Conservation (phyloP, 2,797 vertebrate genomes). For the Pagetopsis macropterus region DNA sequence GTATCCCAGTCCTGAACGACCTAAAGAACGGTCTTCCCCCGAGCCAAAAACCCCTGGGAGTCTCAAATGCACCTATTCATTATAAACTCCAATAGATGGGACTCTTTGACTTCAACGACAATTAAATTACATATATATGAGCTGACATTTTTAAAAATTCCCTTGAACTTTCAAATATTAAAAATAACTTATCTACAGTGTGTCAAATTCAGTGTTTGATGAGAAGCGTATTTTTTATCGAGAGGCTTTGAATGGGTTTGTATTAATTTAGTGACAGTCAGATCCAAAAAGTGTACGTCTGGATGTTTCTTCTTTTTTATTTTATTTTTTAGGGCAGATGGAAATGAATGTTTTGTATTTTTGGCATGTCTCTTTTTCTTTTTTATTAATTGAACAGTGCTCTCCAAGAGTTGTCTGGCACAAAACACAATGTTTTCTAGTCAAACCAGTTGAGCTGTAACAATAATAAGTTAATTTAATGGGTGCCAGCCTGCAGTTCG, state of each 20-base stretch:
- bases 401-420: slow-evolving; percentile 36
- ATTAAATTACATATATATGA: slow-evolving; percentile 48
- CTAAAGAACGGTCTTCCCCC: slow-evolving; percentile 33
- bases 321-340: slow-evolving; percentile 28
- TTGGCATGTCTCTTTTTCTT: slow-evolving; percentile 32
- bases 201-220: slow-evolving; percentile 60
- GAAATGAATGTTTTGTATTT: slow-evolving; percentile 67
- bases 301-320: slow-evolving; percentile 34
- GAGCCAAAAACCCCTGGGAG: slow-evolving; percentile 13
- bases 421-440: slow-evolving; percentile 8
- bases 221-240: slow-evolving; percentile 65
- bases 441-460: slow-evolving; percentile 8
- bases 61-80: slow-evolving; percentile 41
- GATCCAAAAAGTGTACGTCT: slow-evolving; percentile 46
- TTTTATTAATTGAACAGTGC: slow-evolving; percentile 17
- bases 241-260: slow-evolving; percentile 62
- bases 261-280: slow-evolving; percentile 74
- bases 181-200: slow-evolving; percentile 47
- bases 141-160: slow-evolving; percentile 29
- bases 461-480: background rate
- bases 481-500: slow-evolving; percentile 12
- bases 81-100: slow-evolving; percentile 54
- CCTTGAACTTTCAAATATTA: slow-evolving; percentile 43
- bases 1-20: slow-evolving; percentile 36
- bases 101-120: slow-evolving; percentile 36